phyloP scores from a whole-genome alignment of 1,140 invertebrate species.

The Procambarus clarkii region DNA sequence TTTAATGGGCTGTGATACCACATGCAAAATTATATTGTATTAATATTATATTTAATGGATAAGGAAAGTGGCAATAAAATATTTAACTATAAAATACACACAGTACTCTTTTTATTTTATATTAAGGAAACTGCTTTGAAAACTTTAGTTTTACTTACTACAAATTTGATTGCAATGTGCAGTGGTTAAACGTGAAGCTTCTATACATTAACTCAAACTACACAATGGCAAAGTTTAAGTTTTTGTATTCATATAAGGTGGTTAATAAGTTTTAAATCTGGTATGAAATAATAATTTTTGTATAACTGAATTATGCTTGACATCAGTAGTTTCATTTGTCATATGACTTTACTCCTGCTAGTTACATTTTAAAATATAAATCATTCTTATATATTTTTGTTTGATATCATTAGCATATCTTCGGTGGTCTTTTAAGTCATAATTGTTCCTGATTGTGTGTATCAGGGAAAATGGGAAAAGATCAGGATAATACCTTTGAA shows the following conservation, averaged over 20 bases:
- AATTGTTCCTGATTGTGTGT: neutral
- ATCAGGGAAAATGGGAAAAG: neutral
- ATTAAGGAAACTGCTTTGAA: conserved; percentile 7
- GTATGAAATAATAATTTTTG: conserved; percentile 34
- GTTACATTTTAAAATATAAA: neutral
- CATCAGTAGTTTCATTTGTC: neutral
- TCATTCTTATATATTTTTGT: neutral
- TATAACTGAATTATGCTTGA: conserved; percentile 28
- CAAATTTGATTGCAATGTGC: neutral
- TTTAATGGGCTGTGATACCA: conserved; percentile 68
- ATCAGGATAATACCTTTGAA: neutral
- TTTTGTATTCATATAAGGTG: neutral
- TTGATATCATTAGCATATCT: neutral
- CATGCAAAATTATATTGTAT: conserved; percentile 60
- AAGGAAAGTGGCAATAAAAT: conserved; percentile 48
- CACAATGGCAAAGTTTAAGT: neutral
- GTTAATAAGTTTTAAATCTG: conserved; percentile 7
- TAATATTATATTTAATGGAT: conserved; percentile 44
- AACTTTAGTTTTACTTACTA: too few relatives aligned
- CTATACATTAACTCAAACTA: neutral
- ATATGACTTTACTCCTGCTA: conserved; percentile 8
- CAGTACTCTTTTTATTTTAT: neutral
- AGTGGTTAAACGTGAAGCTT: neutral
- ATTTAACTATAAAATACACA: neutral
- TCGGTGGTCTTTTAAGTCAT: neutral